Evolutionary conservation across 2,113 vertebrate genomes (phyloP).

Genomic region (Poeciliopsis prolifica): DNA sequence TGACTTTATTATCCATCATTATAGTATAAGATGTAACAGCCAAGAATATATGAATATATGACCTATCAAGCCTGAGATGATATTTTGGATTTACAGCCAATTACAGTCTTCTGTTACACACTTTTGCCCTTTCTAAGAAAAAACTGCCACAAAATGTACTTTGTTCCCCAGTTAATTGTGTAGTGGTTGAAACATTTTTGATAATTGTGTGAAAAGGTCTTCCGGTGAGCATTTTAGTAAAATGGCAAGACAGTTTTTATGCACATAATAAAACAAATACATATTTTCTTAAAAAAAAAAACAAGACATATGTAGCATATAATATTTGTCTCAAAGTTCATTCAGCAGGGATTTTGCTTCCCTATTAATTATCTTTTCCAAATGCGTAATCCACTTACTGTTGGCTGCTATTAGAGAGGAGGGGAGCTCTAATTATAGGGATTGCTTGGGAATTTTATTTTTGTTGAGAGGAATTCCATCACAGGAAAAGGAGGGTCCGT

Average conservation of each 20-base stretch:
- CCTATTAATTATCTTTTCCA: constrained; percentile 22
- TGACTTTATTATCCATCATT: background rate
- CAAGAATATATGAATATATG: background rate
- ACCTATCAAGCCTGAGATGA: too few relatives aligned
- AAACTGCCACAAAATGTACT: background rate
- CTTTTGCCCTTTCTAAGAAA: background rate
- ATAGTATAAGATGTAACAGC: background rate
- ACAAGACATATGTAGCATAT: too few relatives aligned
- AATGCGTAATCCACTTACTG: constrained; percentile 32
- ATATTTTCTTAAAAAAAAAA: background rate
- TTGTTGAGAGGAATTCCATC: constrained; percentile 56
- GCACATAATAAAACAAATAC: too few relatives aligned
- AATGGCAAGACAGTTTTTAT: too few relatives aligned
- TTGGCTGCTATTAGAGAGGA: background rate
- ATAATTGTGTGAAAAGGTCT: background rate
- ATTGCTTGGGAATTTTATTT: constrained; percentile 33
- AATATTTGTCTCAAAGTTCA: background rate
- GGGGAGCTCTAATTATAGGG: constrained; percentile 39
- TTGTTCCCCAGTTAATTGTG: background rate
- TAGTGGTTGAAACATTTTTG: background rate
- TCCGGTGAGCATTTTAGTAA: too few relatives aligned
- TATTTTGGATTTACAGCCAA: background rate
- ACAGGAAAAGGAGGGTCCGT: constrained; percentile 60
- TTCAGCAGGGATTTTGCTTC: constrained; percentile 14
- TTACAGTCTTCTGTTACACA: background rate